Percentiles rank a stretch among this genome's conserved stretches.
These are phyloP conservation scores for Tangara arthus DNA, from an alignment of 2,797 vertebrate genomes.

Conservation along the genomic window DNA sequence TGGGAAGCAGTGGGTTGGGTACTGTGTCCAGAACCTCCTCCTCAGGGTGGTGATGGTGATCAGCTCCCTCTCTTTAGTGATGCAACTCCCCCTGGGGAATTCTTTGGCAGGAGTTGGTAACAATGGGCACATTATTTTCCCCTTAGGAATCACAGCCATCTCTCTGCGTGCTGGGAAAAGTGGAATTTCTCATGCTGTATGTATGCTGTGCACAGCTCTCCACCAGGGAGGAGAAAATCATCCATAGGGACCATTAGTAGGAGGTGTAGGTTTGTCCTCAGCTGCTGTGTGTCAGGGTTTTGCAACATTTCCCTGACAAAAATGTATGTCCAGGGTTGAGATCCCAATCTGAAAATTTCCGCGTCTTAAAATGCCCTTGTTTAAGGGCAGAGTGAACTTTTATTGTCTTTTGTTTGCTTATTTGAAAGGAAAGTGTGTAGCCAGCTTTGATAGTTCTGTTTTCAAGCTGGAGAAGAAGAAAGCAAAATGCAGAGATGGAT, in stretches of 20 bases:
- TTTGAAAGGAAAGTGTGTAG: background rate
- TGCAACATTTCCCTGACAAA: background rate
- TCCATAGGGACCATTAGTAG: background rate
- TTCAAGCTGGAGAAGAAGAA: background rate
- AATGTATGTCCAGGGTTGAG: background rate
- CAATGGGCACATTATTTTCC: background rate
- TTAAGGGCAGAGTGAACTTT: background rate
- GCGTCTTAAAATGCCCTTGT: background rate
- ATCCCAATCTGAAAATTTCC: background rate
- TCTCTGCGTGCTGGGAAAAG: background rate
- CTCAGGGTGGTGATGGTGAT: fast-evolving
- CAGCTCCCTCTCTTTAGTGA: background rate
- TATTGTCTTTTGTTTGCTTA: background rate
- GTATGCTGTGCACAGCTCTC: background rate
- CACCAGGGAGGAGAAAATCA: background rate
- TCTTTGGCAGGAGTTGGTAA: background rate
- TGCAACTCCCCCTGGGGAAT: background rate
- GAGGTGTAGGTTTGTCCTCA: background rate
- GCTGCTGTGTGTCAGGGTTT: background rate
- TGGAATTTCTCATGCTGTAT: background rate
- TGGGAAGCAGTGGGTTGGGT: fast-evolving
- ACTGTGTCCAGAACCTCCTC: background rate
- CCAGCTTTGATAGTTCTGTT: background rate
- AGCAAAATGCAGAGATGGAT: background rate
- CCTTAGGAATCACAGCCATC: background rate